A percentile compares a stretch with the other conserved stretches of the same genome.
phyloP scores from a whole-genome alignment of 2,888 invertebrate genomes.

The Drosophila acutilabella region DNA sequence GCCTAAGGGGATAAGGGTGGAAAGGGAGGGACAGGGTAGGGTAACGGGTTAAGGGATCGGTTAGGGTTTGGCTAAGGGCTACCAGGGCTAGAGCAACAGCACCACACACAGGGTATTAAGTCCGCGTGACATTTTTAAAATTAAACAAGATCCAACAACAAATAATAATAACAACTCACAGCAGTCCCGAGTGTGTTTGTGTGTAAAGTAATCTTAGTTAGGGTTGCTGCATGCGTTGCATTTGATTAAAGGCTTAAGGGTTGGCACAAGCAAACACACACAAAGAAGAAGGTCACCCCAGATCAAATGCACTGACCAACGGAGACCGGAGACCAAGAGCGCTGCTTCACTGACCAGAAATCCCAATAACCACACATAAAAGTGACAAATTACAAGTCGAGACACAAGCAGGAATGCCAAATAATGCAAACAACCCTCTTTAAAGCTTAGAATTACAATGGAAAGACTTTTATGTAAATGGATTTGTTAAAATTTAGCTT shows the following conservation, averaged over 20 bases:
- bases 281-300: slow-evolving; percentile 42
- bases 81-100: slow-evolving; percentile 6
- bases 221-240: slow-evolving; percentile 47
- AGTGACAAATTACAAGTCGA: slow-evolving; percentile 23
- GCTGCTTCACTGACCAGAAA: slow-evolving; percentile 30
- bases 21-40: background rate
- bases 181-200: slow-evolving; percentile 30
- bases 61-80: too few species aligned
- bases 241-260: slow-evolving; percentile 72
- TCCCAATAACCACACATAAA: slow-evolving; percentile 30
- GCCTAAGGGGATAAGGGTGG: background rate
- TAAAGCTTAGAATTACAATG: background rate
- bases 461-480: background rate
- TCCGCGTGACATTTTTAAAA: slow-evolving; percentile 75
- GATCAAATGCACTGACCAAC: slow-evolving; percentile 32
- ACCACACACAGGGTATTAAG: slow-evolving; percentile 40
- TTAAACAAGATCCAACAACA: slow-evolving; percentile 66
- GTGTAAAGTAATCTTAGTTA: slow-evolving; percentile 8
- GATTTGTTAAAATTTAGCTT: too few species aligned
- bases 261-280: slow-evolving; percentile 45
- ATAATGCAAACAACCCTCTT: slow-evolving; percentile 12
- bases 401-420: background rate
- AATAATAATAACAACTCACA: slow-evolving; percentile 70
- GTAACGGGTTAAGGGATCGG: too few species aligned
- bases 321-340: background rate